These are phyloP conservation scores for Drosophila micromelanica DNA, from an alignment of 1,140 invertebrate species.

Conservation along the genomic window DNA sequence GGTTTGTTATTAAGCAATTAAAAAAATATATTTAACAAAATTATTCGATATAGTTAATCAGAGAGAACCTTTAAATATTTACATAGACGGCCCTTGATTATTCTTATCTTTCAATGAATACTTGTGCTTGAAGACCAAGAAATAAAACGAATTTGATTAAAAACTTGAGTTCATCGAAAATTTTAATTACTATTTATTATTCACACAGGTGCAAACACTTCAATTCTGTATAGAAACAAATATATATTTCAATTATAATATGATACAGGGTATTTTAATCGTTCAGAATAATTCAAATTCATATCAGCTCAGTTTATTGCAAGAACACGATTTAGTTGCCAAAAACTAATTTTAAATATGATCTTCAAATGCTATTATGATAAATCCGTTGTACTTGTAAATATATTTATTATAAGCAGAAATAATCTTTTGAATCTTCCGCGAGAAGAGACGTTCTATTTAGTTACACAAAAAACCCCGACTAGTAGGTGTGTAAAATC, in stretches of 20 bases:
- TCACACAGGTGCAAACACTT: background rate
- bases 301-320: background rate
- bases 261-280: background rate
- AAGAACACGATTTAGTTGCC: background rate
- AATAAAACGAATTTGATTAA: conserved; percentile 1
- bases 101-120: background rate
- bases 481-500: conserved; percentile 6
- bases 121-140: background rate
- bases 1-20: too few relatives aligned
- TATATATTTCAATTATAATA: background rate
- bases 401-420: background rate
- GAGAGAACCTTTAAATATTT: background rate
- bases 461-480: background rate
- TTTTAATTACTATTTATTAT: background rate
- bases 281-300: background rate
- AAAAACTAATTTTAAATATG: conserved; percentile 6
- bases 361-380: background rate
- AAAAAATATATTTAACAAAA: too few relatives aligned
- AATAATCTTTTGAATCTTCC: background rate
- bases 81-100: background rate
- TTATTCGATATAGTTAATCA: too few relatives aligned
- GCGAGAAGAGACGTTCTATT: too few relatives aligned
- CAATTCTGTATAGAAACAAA: background rate
- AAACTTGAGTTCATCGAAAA: conserved; percentile 5
- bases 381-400: background rate